phyloP scores from a whole-genome alignment of 2,888 invertebrate species.

The Cenopis cana region DNA sequence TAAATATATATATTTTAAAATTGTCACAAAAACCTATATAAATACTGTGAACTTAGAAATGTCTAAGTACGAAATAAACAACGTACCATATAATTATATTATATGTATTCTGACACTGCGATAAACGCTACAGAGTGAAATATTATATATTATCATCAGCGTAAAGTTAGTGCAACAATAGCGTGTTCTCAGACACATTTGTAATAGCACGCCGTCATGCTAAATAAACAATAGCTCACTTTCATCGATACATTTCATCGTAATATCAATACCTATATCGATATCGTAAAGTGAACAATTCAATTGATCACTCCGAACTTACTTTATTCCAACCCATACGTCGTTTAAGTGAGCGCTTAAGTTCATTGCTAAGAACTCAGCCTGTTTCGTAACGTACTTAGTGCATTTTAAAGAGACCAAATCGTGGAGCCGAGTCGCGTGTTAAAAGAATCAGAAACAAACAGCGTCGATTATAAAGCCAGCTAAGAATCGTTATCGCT shows the following conservation, averaged over 20 bases:
- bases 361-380: background rate
- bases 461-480: background rate
- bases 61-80: constrained; percentile 11
- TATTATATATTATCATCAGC: background rate
- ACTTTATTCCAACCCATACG: background rate
- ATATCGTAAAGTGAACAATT: background rate
- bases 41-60: constrained; percentile 14
- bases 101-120: background rate
- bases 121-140: background rate
- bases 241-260: background rate
- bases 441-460: background rate
- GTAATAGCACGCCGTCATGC: background rate
- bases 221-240: constrained; percentile 3
- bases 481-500: background rate
- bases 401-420: background rate
- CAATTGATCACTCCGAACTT: background rate
- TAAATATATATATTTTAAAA: constrained; percentile 21
- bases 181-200: background rate
- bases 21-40: constrained; percentile 1
- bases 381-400: background rate
- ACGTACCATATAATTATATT: background rate
- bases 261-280: background rate
- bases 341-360: background rate
- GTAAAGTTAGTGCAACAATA: background rate
- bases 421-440: background rate